phyloP scores from a whole-genome alignment of 2,797 vertebrate species.

The Oreonectes daqikongensis region DNA sequence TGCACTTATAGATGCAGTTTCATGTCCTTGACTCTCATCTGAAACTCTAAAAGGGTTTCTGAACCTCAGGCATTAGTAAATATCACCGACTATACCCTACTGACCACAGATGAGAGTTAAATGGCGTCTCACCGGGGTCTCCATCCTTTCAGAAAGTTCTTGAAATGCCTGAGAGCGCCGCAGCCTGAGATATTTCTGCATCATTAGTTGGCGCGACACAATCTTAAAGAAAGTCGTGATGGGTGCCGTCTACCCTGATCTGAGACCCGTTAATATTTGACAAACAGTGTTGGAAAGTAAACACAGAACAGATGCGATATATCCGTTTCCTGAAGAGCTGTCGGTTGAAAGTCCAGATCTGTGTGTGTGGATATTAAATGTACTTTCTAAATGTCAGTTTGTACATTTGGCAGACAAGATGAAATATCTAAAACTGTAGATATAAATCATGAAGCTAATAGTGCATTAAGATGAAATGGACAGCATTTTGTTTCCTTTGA shows the following conservation, averaged over 20 bases:
- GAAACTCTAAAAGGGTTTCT: slow-evolving; percentile 48
- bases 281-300: not conserved
- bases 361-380: not conserved
- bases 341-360: not conserved
- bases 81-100: slow-evolving; percentile 61
- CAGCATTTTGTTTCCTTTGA: too few species aligned
- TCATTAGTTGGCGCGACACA: slow-evolving; percentile 12
- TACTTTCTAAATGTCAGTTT: not conserved
- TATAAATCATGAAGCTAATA: too few species aligned
- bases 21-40: slow-evolving; percentile 4
- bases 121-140: slow-evolving; percentile 62
- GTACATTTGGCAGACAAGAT: too few species aligned
- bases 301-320: slow-evolving; percentile 6
- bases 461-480: too few species aligned
- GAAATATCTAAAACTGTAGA: too few species aligned
- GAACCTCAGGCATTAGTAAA: slow-evolving; percentile 63
- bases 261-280: slow-evolving; percentile 6
- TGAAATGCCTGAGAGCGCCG: slow-evolving; percentile 62
- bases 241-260: not conserved
- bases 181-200: slow-evolving; percentile 49
- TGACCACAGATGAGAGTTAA: slow-evolving; percentile 63
- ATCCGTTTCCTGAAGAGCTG: not conserved
- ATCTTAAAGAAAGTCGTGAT: not conserved
- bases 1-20: slow-evolving; percentile 1
- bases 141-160: slow-evolving; percentile 68